Conservation (phyloP, 53 echinoderm and acorn worm genomes). For the Apostichopus leukothele region DNA sequence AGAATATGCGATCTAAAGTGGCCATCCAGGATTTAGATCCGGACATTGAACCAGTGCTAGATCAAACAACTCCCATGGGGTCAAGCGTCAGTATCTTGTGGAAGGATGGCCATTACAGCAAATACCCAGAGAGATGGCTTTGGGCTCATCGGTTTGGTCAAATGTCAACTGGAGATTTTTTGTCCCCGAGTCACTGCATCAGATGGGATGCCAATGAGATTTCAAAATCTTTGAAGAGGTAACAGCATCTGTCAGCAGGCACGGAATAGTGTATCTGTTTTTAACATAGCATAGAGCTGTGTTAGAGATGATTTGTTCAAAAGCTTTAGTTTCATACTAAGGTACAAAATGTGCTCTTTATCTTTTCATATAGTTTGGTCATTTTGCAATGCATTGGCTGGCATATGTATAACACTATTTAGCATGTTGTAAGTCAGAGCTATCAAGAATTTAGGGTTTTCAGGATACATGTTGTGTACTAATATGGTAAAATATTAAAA, state of each 20-base stretch:
- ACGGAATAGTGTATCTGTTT: neutral
- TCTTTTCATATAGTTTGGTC: neutral
- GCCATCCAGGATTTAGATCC: constrained; percentile 13
- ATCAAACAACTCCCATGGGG: constrained; percentile 5
- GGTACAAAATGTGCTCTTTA: neutral
- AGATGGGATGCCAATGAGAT: constrained; percentile 30
- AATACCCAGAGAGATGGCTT: constrained; percentile 33
- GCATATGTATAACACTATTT: too few species aligned
- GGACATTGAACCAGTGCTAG: neutral
- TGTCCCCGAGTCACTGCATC: constrained; percentile 6
- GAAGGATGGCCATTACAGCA: constrained; percentile 17
- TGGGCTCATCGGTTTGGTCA: constrained; percentile 29
- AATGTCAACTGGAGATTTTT: neutral
- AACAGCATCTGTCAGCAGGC: neutral
- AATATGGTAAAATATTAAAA: too few species aligned
- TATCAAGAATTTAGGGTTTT: too few species aligned
- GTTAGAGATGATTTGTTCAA: too few species aligned
- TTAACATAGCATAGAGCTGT: too few species aligned
- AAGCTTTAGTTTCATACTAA: too few species aligned
- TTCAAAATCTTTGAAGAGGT: constrained; percentile 21
- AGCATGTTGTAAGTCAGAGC: too few species aligned
- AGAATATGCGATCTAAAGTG: neutral
- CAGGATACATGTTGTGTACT: too few species aligned
- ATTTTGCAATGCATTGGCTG: too few species aligned
- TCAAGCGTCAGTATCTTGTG: constrained; percentile 1